These are phyloP conservation scores for Scortum barcoo DNA, from an alignment of 2,113 vertebrate species.

Conservation along the genomic window DNA sequence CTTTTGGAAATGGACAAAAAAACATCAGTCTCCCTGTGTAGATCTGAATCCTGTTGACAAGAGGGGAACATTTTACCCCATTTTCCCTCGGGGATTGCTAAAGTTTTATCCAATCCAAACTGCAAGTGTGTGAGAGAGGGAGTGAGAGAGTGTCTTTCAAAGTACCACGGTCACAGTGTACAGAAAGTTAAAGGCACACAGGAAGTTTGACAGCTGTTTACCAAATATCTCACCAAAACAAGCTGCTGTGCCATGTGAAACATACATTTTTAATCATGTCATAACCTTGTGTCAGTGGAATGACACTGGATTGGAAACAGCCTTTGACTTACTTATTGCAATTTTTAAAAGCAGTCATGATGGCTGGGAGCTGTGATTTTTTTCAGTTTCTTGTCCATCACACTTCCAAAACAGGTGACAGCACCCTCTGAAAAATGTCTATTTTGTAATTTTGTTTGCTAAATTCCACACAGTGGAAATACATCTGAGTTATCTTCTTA, in stretches of 20 bases:
- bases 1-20: conserved; percentile 11
- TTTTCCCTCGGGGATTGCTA: conserved; percentile 52
- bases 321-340: not conserved
- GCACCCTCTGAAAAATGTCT: not conserved
- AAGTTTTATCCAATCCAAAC: conserved; percentile 48
- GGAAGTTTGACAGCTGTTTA: not conserved
- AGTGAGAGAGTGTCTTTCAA: conserved; percentile 10
- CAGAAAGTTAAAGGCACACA: not conserved
- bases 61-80: conserved; percentile 26
- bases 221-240: not conserved
- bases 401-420: not conserved
- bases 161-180: not conserved
- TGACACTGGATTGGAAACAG: not conserved
- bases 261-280: not conserved
- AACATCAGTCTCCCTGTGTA: not conserved
- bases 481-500: not conserved
- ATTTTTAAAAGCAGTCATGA: not conserved
- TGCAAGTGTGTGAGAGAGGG: conserved; percentile 1
- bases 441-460: not conserved
- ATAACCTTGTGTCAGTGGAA: not conserved
- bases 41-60: conserved; percentile 39
- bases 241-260: too few relatives aligned
- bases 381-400: not conserved
- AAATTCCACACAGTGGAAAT: not conserved
- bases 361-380: not conserved